Percentiles rank a stretch among this genome's conserved stretches.
Evolutionary conservation across 23 tunicate species (phyloP).

Genomic region (Trididemnum clinides): DNA sequence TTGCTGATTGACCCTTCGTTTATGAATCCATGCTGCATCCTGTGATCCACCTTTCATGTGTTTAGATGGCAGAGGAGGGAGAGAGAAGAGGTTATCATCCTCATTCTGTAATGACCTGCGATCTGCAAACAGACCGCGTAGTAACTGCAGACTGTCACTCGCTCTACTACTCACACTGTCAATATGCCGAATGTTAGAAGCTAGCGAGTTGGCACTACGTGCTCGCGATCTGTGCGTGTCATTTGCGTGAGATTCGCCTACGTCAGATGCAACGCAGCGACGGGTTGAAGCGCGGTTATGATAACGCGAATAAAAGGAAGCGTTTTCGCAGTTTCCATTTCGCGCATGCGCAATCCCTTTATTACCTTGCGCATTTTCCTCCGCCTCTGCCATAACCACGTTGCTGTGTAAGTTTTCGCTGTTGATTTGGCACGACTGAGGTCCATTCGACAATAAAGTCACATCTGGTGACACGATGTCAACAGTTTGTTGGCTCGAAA

Average conservation of each 20-base stretch:
- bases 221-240: background rate
- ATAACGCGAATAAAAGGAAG: background rate
- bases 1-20: no score
- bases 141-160: background rate
- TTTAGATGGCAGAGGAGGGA: no score
- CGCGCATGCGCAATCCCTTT: background rate
- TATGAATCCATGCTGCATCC: no score
- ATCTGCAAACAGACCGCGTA: no score
- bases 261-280: background rate
- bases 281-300: background rate
- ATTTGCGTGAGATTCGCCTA: background rate
- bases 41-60: no score
- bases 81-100: no score
- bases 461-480: background rate
- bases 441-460: background rate
- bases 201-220: background rate
- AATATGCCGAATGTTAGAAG: background rate
- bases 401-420: conserved; percentile 67
- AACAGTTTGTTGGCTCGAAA: background rate
- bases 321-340: background rate
- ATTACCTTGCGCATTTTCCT: background rate
- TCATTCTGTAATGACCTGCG: no score
- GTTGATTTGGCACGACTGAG: conserved; percentile 41
- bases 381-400: background rate
- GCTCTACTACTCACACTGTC: background rate